These are phyloP conservation scores for Nematostella vectensis DNA, from an alignment of 92 coral and sea anemone genomes.

Conservation along the genomic window DNA sequence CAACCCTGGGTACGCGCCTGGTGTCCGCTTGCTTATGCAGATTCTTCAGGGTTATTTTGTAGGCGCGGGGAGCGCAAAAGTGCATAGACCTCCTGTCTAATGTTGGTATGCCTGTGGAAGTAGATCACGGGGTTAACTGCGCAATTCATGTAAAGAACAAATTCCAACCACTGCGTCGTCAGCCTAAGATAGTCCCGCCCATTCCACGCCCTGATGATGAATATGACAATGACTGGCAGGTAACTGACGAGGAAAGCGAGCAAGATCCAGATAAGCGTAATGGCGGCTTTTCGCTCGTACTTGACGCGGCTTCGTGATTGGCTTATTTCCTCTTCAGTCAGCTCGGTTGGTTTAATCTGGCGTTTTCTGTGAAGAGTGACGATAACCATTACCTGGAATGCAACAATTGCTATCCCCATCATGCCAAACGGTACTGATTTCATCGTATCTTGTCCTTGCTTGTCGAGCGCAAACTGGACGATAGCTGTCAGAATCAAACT, in stretches of 20 bases:
- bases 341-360: neutral
- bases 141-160: neutral
- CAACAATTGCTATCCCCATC: neutral
- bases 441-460: neutral
- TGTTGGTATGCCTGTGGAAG: constrained; percentile 2
- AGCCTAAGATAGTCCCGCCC: constrained; percentile 3
- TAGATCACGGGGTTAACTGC: constrained; percentile 1
- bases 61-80: neutral
- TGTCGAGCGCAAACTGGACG: neutral
- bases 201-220: neutral
- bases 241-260: neutral
- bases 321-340: neutral
- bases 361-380: neutral
- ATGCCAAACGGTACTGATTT: constrained; percentile 2
- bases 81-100: neutral
- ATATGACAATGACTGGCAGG: constrained; percentile 5
- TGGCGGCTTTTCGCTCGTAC: constrained; percentile 1
- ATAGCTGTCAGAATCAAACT: neutral
- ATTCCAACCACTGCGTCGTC: constrained; percentile 1
- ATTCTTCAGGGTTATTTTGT: too few species aligned
- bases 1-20: too few species aligned
- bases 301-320: neutral
- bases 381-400: neutral
- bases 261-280: neutral
- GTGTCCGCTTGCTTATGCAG: too few species aligned